These are phyloP conservation scores for Botia almorhae DNA, from an alignment of 2,797 vertebrate genomes.

Conservation along the genomic window DNA sequence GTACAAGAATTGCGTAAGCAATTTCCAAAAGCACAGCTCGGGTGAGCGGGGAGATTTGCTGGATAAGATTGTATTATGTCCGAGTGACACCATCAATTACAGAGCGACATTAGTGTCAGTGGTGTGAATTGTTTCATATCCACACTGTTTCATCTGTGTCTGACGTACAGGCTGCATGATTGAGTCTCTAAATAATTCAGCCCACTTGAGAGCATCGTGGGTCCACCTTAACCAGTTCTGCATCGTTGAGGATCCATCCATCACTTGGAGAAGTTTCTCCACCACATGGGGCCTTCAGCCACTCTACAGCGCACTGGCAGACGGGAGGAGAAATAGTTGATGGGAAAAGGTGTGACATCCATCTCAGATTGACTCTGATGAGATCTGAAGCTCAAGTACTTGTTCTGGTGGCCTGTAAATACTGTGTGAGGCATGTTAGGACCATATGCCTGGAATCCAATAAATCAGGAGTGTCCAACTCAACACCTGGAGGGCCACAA, in stretches of 20 bases:
- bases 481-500: neutral
- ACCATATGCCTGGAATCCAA: neutral
- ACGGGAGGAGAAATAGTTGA: neutral
- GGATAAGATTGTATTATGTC: slow-evolving; percentile 57
- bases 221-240: slow-evolving; percentile 44
- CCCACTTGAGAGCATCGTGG: slow-evolving; percentile 50
- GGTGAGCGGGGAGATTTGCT: slow-evolving; percentile 32
- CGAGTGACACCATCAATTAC: slow-evolving; percentile 60
- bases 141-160: slow-evolving; percentile 61
- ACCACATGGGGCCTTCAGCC: slow-evolving; percentile 17
- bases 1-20: slow-evolving; percentile 11
- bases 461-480: neutral
- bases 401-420: neutral
- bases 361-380: neutral
- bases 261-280: slow-evolving; percentile 27
- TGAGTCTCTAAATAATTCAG: slow-evolving; percentile 74
- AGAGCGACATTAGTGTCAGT: slow-evolving; percentile 63
- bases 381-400: neutral
- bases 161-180: slow-evolving; percentile 60
- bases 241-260: slow-evolving; percentile 55
- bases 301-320: slow-evolving; percentile 2
- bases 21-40: slow-evolving; percentile 5
- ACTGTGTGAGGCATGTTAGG: neutral
- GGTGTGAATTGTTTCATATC: slow-evolving; percentile 56
- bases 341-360: neutral